These are phyloP conservation scores for Aleadryas rufinucha DNA, from an alignment of 2,113 vertebrate species.

Conservation along the genomic window DNA sequence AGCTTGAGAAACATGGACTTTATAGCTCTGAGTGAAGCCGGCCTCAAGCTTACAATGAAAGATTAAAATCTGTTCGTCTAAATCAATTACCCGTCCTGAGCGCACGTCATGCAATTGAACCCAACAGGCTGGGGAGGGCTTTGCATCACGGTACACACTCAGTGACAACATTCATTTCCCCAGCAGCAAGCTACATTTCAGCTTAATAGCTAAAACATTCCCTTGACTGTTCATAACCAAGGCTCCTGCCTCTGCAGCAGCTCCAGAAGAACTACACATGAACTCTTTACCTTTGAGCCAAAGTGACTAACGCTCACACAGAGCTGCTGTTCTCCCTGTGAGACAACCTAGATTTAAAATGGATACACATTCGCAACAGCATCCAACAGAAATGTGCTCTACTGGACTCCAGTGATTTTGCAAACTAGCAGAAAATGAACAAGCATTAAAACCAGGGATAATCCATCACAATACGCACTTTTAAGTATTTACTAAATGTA, in stretches of 20 bases:
- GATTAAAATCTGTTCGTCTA: neutral
- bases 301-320: neutral
- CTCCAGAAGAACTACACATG: neutral
- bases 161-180: neutral
- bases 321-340: neutral
- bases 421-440: neutral
- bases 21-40: neutral
- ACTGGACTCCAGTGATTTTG: neutral
- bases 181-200: neutral
- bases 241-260: neutral
- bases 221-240: neutral
- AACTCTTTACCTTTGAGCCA: conserved; percentile 57
- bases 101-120: neutral
- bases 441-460: neutral
- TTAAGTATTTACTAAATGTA: neutral
- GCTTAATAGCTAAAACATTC: neutral
- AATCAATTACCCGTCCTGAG: neutral
- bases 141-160: neutral
- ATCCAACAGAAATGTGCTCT: neutral
- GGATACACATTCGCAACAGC: neutral
- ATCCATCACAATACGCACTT: neutral
- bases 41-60: neutral
- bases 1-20: neutral
- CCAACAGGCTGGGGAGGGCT: neutral
- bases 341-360: conserved; percentile 4